Percentiles rank a stretch among this genome's conserved stretches.
Conservation (phyloP, 2,113 vertebrate species). For the Tetraodon nigroviridis region DNA sequence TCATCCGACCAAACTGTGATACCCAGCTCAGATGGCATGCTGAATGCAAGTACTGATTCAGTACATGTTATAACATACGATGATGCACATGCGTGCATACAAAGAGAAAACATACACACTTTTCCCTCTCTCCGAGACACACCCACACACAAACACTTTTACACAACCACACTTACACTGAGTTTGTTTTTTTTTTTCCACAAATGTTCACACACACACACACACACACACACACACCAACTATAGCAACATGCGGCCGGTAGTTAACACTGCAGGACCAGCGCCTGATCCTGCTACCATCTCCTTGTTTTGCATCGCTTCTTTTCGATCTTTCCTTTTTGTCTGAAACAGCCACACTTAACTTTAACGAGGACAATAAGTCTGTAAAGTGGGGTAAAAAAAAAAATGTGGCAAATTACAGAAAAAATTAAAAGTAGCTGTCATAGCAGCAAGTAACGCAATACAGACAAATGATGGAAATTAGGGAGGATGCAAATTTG, state of each 20-base stretch:
- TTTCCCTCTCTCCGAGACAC: constrained; percentile 1
- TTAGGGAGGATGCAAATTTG: constrained; percentile 30
- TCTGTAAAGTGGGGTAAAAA: not conserved
- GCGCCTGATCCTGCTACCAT: constrained; percentile 21
- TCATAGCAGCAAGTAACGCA: constrained; percentile 41
- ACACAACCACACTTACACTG: constrained; percentile 18
- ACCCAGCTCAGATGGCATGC: constrained; percentile 73
- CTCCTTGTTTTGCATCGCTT: constrained; percentile 10
- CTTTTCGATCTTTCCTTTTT: constrained; percentile 24
- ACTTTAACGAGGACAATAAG: constrained; percentile 19
- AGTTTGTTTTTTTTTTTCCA: not conserved
- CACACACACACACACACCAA: constrained; percentile 45
- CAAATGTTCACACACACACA: constrained; percentile 29
- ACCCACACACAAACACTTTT: constrained; percentile 9
- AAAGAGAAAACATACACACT: constrained; percentile 32
- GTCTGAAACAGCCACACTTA: constrained; percentile 44
- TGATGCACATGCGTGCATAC: constrained; percentile 66
- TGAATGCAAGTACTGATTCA: constrained; percentile 78
- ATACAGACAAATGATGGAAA: constrained; percentile 31
- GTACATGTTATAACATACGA: constrained; percentile 58
- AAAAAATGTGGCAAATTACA: not conserved
- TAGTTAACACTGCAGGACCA: constrained; percentile 57
- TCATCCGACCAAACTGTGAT: constrained; percentile 62
- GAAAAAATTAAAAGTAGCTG: not conserved
- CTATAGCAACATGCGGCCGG: constrained; percentile 51